Base-by-base conservation (phyloP, 2,797 vertebrate species). In the Meriones psammophilus region DNA sequence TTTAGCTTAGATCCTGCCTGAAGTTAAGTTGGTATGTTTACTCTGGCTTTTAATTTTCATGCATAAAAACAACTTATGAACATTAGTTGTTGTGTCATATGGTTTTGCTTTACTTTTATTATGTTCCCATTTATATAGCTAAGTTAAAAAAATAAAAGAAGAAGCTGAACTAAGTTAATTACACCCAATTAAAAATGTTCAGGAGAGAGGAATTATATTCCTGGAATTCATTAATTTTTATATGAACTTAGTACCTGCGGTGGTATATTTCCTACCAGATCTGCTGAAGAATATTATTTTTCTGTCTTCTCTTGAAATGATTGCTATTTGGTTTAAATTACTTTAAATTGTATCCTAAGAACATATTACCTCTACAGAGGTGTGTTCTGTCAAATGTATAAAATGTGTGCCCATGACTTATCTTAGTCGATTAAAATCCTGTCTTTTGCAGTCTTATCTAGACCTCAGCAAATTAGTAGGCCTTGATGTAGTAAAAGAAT, bases 1-100 rank as follows among this genome's bases (percentile, higher is more conserved):
- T 98, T 98, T 98, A 94, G 93, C 96, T 97, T 95, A 83, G 13
- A 93, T 96, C 97, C 97, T 97, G 96, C 97, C 97, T 97, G 96
- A 95, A 93, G 96, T 96, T 96, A 77, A 96, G 92, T 96, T 95
- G 94, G 96, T 98, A 87, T 84, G 90, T 97, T 98, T 96, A 96
- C 96, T 95, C 92, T 94, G 79, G 39, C 92, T 95, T 42, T 68
- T 95, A n/a, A 69, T 54, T 95, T 77, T 28, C 79, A 88, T 62
- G 54, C 66, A 96, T 89, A 88, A 94, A 95, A 97, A 89, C 60
- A 92, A 90, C 96, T 97, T 96, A 96, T 96, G 97, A 97, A 96
- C 90, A 96, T 97, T 89, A 85, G 97, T 96, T 85, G 73, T 92
- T 95, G 60, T 96, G 89, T 95, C 92, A 76, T 76, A 95, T 66